These are phyloP conservation scores for Chiloscyllium plagiosum DNA, from an alignment of 2,113 vertebrate species.

Conservation along the genomic window DNA sequence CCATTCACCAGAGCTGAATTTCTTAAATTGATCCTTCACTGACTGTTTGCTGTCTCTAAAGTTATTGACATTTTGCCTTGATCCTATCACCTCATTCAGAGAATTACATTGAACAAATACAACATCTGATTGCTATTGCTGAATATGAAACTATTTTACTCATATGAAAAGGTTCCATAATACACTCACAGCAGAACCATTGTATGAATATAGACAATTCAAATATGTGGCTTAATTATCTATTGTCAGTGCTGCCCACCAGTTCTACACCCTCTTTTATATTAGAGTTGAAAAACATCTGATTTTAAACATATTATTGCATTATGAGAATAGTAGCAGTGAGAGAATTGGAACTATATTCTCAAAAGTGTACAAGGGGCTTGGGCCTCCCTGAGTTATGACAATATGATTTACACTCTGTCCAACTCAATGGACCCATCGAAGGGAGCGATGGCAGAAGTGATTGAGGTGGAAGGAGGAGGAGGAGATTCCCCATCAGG, in stretches of 20 bases:
- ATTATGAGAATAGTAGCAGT: background rate
- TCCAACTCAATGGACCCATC: background rate
- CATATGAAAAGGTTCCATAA: background rate
- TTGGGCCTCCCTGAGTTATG: background rate
- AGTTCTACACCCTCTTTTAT: too few species aligned
- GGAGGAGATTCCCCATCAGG: slow-evolving; percentile 16
- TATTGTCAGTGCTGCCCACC: background rate
- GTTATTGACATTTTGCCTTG: background rate
- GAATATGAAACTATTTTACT: slow-evolving; percentile 7
- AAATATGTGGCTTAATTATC: background rate
- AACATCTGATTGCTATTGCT: background rate
- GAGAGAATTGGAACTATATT: background rate
- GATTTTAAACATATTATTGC: background rate
- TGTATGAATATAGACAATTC: background rate
- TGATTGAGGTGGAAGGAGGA: background rate
- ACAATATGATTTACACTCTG: background rate
- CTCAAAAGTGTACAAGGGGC: background rate
- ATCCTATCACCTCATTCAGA: background rate
- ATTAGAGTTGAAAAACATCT: background rate
- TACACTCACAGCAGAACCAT: background rate
- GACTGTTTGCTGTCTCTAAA: background rate
- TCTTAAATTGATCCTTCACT: background rate
- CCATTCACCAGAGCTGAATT: background rate
- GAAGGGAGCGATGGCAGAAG: background rate
- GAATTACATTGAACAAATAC: background rate